Percentiles rank a stretch among this genome's conserved stretches.
Evolutionary conservation across 1,140 invertebrate genomes (phyloP).

Genomic region (Prorops nasuta): DNA sequence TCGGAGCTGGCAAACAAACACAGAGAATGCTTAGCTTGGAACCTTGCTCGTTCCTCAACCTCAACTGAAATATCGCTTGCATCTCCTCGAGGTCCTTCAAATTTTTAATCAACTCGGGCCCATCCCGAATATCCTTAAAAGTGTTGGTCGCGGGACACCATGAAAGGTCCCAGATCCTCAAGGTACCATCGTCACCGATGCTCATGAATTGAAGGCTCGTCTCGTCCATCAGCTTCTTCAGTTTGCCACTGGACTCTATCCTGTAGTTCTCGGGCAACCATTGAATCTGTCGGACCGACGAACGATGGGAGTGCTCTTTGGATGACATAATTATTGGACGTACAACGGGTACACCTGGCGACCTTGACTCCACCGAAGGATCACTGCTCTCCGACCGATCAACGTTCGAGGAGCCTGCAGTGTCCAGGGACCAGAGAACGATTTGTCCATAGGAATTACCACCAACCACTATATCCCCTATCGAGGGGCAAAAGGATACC

Average conservation of each 20-base stretch:
- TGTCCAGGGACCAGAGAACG: constrained; percentile 65
- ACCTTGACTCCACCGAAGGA: too few relatives aligned
- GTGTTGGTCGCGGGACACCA: constrained; percentile 7
- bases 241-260: constrained; percentile 60
- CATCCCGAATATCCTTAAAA: neutral
- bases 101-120: too few relatives aligned
- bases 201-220: constrained; percentile 62
- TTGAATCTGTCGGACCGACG: constrained; percentile 60
- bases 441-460: constrained; percentile 69
- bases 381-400: too few relatives aligned
- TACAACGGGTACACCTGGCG: constrained; percentile 56
- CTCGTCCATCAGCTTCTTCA: constrained; percentile 11
- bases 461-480: constrained; percentile 66
- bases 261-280: constrained; percentile 65
- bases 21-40: constrained; percentile 1
- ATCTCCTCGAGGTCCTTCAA: constrained; percentile 1
- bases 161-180: constrained; percentile 67
- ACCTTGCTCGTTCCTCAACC: neutral
- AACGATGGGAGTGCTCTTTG: constrained; percentile 59
- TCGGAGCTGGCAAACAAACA: neutral
- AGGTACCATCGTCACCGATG: constrained; percentile 62
- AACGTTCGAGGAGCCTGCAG: constrained; percentile 43
- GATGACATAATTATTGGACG: constrained; percentile 60
- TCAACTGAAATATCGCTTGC: constrained; percentile 8
- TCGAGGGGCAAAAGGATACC: constrained; percentile 67